Evolutionary conservation across 2,113 vertebrate species (phyloP).

Genomic region (Callorhinus ursinus): DNA sequence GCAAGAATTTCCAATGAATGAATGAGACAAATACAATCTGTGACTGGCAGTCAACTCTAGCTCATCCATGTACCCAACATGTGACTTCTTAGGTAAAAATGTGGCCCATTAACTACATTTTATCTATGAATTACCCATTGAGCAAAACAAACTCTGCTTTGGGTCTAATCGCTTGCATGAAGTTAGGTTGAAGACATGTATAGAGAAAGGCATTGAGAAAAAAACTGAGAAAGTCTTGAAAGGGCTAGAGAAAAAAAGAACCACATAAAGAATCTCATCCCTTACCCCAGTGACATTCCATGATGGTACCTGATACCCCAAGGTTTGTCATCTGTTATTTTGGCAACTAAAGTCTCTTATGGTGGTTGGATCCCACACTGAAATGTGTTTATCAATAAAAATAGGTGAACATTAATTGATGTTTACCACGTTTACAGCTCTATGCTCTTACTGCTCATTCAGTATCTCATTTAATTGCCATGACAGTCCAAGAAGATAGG

Average conservation of each 20-base stretch:
- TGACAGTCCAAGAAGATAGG: neutral
- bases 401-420: neutral
- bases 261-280: neutral
- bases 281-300: neutral
- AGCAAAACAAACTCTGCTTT: neutral
- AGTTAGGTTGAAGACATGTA: neutral
- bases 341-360: neutral
- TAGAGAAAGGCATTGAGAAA: neutral
- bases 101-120: neutral
- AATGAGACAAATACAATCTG: neutral
- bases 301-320: neutral
- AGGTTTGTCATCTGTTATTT: neutral
- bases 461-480: neutral
- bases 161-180: neutral
- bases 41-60: neutral
- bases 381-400: neutral
- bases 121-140: neutral
- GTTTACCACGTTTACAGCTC: neutral
- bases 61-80: neutral
- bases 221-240: neutral
- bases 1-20: neutral
- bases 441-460: neutral
- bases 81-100: neutral
- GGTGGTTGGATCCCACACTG: neutral
- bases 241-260: neutral